Conservation (phyloP, 2,113 vertebrate species). For the Pionites leucogaster region DNA sequence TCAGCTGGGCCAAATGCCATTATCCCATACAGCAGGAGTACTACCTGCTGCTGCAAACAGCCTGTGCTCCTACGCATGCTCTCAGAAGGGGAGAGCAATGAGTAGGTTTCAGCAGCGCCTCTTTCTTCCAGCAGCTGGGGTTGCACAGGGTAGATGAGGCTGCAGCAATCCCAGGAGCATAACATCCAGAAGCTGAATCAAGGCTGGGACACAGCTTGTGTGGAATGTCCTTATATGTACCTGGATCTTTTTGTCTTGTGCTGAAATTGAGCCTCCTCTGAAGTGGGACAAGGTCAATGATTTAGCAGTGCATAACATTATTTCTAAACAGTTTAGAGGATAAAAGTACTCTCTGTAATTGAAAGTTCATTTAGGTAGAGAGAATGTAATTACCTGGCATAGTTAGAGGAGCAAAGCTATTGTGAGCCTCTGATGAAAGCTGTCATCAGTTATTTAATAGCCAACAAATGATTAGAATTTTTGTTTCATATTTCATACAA, state of each 20-base stretch:
- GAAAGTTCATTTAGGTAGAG: slow-evolving; percentile 47
- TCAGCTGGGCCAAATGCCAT: neutral
- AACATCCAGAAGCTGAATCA: fast-evolving
- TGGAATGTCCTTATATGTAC: neutral
- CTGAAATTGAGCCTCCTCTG: neutral
- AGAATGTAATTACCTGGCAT: slow-evolving; percentile 43
- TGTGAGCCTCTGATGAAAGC: slow-evolving; percentile 26
- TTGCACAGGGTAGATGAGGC: neutral
- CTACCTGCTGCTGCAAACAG: neutral
- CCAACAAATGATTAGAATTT: slow-evolving; percentile 31
- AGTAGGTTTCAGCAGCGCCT: neutral
- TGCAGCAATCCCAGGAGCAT: fast-evolving
- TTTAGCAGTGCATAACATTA: neutral
- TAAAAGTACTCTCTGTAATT: slow-evolving; percentile 23
- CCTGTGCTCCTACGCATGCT: neutral
- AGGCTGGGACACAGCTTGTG: neutral
- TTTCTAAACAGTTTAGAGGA: slow-evolving; percentile 24
- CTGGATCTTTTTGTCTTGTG: neutral
- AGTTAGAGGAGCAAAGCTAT: neutral
- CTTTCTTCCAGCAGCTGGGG: neutral
- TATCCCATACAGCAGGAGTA: neutral
- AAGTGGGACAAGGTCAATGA: neutral
- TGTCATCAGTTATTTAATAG: slow-evolving; percentile 43
- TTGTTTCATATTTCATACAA: slow-evolving; percentile 30
- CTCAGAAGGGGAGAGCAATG: neutral